Evolutionary conservation across 2,113 vertebrate species (phyloP), one percentile per base, ranked within the genome.

Genomic region (Perca fluviatilis): DNA sequence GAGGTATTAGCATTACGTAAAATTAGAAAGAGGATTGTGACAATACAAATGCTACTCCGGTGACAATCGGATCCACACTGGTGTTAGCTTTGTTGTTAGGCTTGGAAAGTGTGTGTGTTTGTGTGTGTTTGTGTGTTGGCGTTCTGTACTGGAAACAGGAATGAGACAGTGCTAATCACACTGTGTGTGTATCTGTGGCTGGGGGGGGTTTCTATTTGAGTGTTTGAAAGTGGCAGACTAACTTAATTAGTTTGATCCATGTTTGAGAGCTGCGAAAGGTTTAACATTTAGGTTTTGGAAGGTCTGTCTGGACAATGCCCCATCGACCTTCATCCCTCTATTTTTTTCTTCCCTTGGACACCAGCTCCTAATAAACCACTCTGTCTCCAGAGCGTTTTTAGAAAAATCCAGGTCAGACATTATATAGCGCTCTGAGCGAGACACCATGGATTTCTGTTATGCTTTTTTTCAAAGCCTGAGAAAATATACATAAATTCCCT

Each of bases 101-200:
- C 15, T 57, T 56, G 46, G 43, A 50, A 47, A 53, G 21, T 33
- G 6, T 67, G 25, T 56, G 21, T 63, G 46, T 40, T 9, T 10
- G 36, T 40, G 36, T 40, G 36, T 40, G 8, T 40, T 9, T 46
- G 21, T 50, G 49, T 54, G 21, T 60, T 60, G 79, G 36, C 6
- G 83, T 79, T 74, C 77, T 85, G 77, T 74, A 73, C 80, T 80
- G 73, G 86, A 83, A 86, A 61, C 27, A 51, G 60, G 74, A 83
- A 77, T 70, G 74, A 92, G 94, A 95, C 92, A 83, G 92, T 70
- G 89, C 79, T 94, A 92, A 95, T 92, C 90, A 64, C 77, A 47
- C 40, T 40, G 79, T 66, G 85, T 66, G 85, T 83, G 70, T 88
- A 81, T 91, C 79, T 90, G 73, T 66, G 86, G 78, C 82, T 54